Base-by-base conservation (phyloP, 2,888 invertebrate species). In the Ornithoptera alexandrae region DNA sequence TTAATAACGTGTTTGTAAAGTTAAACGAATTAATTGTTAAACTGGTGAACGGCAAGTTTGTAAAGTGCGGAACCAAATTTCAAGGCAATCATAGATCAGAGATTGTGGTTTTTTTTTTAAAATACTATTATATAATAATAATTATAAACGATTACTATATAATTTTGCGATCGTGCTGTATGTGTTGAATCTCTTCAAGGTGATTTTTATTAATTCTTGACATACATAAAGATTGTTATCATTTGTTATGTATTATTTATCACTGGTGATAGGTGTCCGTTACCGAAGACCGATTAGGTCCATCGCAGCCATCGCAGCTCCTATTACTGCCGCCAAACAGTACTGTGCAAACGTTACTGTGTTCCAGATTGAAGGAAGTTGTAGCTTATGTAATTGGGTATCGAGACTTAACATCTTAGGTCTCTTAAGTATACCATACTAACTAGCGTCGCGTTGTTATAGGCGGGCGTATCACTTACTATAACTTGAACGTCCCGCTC, bases 141-240 rank as follows among this genome's bases (percentile, higher is more conserved):
- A n/a, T 53, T n/a, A 53, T 53, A n/a, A 53, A 53, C n/a, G 53
- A 53, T 53, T 53, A 12, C 18, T 53, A 5, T 53, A n/a, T n/a
- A 2, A 53, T 53, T 18, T 53, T 53, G 6, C 53, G n/a, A 53
- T n/a, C 4, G 53, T 53, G 7, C n/a, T 18, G 4, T n/a, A n/a
- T n/a, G 53, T 53, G 18, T 53, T 53, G n/a, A 53, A 53, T 53
- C 3, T 53, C 6, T n/a, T 53, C 18, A 53, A 53, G n/a, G 53
- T n/a, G 18, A n/a, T 53, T n/a, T n/a, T n/a, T 53, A 53, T n/a
- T n/a, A 53, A 53, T 53, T 53, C n/a, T 18, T 66, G n/a, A 42
- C 42, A 59, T 58, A 39, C 50, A 50, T 17, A 50, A 50, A 17
- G 10, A 50, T 50, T 17, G 18, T 50, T 18, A 18, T 50, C 50